Percentiles rank a stretch among this genome's conserved stretches.
Conservation (phyloP, 2,888 invertebrate species). For the Andrena bicolor region DNA sequence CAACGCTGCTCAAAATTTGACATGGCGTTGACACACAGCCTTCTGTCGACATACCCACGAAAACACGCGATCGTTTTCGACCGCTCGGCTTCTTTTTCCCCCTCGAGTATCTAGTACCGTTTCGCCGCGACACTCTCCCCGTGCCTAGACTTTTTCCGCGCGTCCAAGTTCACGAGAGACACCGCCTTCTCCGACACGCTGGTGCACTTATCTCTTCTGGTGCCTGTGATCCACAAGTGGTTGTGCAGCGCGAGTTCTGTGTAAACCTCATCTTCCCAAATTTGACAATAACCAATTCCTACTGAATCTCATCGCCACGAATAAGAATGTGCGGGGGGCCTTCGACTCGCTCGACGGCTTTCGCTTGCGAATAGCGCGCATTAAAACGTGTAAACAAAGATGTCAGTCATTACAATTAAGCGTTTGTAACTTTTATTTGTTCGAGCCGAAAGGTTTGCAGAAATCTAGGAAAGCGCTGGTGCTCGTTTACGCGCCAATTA, state of each 20-base stretch:
- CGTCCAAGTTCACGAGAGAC: neutral
- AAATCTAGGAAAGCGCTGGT: no score
- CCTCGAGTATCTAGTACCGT: neutral
- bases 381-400: neutral
- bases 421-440: neutral
- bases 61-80: conserved; percentile 21
- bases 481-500: neutral
- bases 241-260: conserved; percentile 66
- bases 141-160: neutral
- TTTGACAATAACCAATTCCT: conserved; percentile 21
- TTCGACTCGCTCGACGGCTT: neutral
- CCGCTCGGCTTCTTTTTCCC: neutral
- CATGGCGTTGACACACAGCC: conserved; percentile 75
- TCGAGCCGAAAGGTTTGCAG: neutral
- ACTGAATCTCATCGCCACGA: neutral
- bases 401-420: neutral
- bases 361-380: neutral
- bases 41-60: conserved; percentile 48
- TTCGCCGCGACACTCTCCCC: neutral
- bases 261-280: conserved; percentile 39
- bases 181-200: conserved; percentile 39
- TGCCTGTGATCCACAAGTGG: conserved; percentile 81
- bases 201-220: conserved; percentile 38
- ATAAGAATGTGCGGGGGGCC: neutral
- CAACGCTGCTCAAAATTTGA: conserved; percentile 69